A percentile compares a stretch with the other conserved stretches of the same genome.
Conservation (phyloP, 2,113 vertebrate genomes). For the Prunella fulvescens region DNA sequence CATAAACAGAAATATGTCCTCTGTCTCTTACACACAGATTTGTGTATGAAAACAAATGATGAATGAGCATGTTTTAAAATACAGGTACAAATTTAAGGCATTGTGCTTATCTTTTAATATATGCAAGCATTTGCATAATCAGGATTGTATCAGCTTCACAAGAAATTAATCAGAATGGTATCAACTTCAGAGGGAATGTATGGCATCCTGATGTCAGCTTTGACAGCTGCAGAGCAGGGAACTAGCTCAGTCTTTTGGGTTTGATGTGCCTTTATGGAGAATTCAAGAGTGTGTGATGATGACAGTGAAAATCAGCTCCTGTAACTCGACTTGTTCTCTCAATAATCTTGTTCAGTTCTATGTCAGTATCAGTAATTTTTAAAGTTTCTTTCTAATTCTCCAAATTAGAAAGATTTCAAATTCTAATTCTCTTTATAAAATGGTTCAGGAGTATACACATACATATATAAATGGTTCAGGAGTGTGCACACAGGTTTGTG, state of each 20-base stretch:
- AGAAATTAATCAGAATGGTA: background rate
- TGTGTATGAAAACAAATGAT: background rate
- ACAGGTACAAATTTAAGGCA: background rate
- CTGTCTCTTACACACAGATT: background rate
- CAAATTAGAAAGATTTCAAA: background rate
- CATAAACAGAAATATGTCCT: background rate
- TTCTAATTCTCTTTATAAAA: background rate
- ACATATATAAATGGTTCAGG: background rate
- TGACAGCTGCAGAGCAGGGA: background rate
- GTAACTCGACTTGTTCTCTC: background rate
- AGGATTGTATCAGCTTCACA: background rate
- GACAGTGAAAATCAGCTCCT: background rate
- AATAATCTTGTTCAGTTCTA: background rate
- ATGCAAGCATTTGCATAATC: background rate
- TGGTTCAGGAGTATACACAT: background rate
- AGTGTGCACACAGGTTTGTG: background rate
- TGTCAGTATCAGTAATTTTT: background rate
- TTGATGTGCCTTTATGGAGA: background rate
- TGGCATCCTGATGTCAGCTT: slow-evolving; percentile 3
- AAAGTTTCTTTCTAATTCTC: background rate
- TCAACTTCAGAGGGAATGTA: background rate
- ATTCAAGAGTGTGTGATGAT: background rate
- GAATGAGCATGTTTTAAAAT: background rate
- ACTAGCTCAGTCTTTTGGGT: background rate
- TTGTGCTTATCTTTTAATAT: background rate